A percentile compares a stretch with the other conserved stretches of the same genome.
Conservation (phyloP, 2,888 invertebrate genomes). For the Troilus luridus region DNA sequence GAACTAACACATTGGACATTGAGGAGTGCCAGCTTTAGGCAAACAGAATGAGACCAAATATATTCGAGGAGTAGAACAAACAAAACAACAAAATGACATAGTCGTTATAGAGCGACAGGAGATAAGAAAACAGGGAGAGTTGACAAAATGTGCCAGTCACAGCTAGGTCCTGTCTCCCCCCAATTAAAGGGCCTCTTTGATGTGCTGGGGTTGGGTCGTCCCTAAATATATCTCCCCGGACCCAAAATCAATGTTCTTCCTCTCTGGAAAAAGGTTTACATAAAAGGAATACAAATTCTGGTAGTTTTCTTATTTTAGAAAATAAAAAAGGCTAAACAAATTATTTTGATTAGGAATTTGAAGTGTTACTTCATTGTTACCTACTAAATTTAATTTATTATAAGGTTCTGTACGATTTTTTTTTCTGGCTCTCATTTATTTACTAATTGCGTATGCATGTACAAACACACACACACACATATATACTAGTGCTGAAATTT, state of each 20-base stretch:
- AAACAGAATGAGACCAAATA: neutral
- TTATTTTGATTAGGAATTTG: neutral
- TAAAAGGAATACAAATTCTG: neutral
- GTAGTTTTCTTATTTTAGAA: neutral
- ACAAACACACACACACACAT: no score
- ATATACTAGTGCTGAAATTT: no score
- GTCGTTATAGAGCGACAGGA: neutral
- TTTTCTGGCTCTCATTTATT: no score
- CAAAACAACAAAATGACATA: slow-evolving; percentile 19
- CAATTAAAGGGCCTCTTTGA: neutral
- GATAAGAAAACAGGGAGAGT: neutral
- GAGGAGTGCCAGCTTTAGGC: neutral
- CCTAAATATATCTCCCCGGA: neutral
- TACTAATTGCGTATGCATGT: no score
- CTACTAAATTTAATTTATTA: no score
- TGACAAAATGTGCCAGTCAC: slow-evolving; percentile 22
- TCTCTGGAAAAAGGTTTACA: neutral
- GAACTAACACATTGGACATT: neutral
- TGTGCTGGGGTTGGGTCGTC: neutral
- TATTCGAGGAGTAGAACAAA: neutral
- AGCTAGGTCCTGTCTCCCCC: neutral
- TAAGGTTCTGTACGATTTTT: no score
- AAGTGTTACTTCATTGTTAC: no score
- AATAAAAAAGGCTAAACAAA: neutral
- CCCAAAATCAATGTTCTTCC: neutral